Evolutionary conservation across 2,113 vertebrate species (phyloP).

Genomic region (Pterocles burchelli): DNA sequence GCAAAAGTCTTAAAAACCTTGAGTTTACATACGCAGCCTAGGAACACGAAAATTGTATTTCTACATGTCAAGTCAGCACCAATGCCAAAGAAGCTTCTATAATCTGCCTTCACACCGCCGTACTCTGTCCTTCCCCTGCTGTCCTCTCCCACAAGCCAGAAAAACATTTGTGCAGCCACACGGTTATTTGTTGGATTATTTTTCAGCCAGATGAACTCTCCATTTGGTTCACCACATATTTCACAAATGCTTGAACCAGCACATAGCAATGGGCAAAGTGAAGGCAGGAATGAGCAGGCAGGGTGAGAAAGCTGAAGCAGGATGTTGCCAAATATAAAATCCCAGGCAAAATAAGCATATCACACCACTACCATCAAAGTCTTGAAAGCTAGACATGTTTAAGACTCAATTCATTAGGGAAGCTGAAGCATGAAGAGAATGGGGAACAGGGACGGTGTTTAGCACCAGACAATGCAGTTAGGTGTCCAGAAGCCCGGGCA

Average conservation of each 20-base stretch:
- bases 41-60: background rate
- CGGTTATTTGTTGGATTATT: background rate
- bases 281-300: background rate
- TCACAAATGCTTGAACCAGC: background rate
- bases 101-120: background rate
- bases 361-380: background rate
- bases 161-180: background rate
- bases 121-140: background rate
- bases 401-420: background rate
- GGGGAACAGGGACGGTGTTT: background rate
- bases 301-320: background rate
- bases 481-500: background rate
- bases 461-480: background rate
- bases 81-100: background rate
- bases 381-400: background rate
- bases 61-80: background rate
- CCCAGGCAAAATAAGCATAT: background rate
- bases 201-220: background rate
- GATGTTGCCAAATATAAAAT: background rate
- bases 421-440: background rate
- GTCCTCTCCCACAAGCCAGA: background rate
- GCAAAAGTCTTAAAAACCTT: background rate
- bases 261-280: background rate
- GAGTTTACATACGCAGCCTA: background rate
- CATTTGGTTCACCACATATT: background rate